Evolutionary conservation across 1,140 invertebrate species (phyloP).

Genomic region (Oryzaephilus surinamensis): DNA sequence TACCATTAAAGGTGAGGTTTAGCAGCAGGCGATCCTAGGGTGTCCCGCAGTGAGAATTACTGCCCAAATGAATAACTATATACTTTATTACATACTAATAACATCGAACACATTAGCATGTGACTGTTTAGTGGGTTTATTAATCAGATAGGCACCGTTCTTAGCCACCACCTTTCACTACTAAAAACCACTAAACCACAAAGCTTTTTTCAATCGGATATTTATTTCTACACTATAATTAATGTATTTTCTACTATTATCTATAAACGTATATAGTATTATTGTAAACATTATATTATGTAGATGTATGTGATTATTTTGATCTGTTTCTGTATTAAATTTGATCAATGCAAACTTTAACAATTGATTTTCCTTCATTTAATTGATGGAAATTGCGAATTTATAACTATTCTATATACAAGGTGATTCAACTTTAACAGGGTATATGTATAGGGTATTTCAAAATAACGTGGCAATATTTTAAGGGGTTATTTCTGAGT

Average conservation of each 20-base stretch:
- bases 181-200: slow-evolving; percentile 4
- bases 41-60: slow-evolving; percentile 36
- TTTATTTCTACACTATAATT: not conserved
- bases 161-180: slow-evolving; percentile 23
- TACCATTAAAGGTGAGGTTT: slow-evolving; percentile 38
- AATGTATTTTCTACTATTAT: not conserved
- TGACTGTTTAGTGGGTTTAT: slow-evolving; percentile 26
- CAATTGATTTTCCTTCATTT: slow-evolving; percentile 21
- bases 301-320: no score
- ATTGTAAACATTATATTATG: no score
- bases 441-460: no score
- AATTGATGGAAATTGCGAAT: no score
- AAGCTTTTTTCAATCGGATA: no score
- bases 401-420: no score
- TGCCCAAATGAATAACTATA: slow-evolving; percentile 38
- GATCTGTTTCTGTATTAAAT: no score
- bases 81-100: slow-evolving; percentile 40
- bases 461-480: no score
- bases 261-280: no score
- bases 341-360: no score
- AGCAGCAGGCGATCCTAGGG: slow-evolving; percentile 30
- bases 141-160: slow-evolving; percentile 26
- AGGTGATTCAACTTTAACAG: no score
- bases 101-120: slow-evolving; percentile 35
- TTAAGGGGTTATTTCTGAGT: no score